Conservation (phyloP, 2,888 invertebrate species). For the Polydrusus cervinus region DNA sequence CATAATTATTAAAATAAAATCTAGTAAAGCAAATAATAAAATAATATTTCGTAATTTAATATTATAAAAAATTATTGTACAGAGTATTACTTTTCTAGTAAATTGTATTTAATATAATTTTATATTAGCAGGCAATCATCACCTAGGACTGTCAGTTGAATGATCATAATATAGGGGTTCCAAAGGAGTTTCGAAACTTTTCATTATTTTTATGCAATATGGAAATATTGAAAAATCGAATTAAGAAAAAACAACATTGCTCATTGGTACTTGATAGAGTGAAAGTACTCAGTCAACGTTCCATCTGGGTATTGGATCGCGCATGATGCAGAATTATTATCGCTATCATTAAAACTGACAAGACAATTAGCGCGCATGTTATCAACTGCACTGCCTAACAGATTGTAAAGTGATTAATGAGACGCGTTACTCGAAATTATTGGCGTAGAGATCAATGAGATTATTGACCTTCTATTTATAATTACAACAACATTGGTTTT, state of each 20-base stretch:
- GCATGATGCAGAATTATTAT: slow-evolving; percentile 44
- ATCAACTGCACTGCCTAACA: slow-evolving; percentile 40
- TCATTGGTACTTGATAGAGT: not conserved
- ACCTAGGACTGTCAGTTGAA: no score
- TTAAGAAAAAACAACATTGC: not conserved
- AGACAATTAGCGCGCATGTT: slow-evolving; percentile 47
- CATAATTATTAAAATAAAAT: no score
- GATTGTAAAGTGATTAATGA: slow-evolving; percentile 53
- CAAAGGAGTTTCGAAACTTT: no score
- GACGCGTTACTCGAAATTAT: slow-evolving; percentile 44
- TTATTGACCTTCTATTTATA: slow-evolving; percentile 54
- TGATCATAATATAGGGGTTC: no score
- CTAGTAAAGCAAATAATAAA: no score
- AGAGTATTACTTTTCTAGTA: no score
- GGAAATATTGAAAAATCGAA: no score
- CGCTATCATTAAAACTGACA: slow-evolving; percentile 49
- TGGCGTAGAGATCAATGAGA: slow-evolving; percentile 48
- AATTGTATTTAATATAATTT: no score
- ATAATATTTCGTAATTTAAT: no score
- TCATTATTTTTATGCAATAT: no score
- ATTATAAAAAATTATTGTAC: no score
- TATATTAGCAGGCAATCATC: no score
- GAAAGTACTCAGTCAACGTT: slow-evolving; percentile 14
- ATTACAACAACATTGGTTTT: slow-evolving; percentile 37
- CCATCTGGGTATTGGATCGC: slow-evolving; percentile 1